Evolutionary conservation across 2,888 invertebrate species (phyloP), one percentile per base, ranked within the genome.

Genomic region (Anthophora plumipes): DNA sequence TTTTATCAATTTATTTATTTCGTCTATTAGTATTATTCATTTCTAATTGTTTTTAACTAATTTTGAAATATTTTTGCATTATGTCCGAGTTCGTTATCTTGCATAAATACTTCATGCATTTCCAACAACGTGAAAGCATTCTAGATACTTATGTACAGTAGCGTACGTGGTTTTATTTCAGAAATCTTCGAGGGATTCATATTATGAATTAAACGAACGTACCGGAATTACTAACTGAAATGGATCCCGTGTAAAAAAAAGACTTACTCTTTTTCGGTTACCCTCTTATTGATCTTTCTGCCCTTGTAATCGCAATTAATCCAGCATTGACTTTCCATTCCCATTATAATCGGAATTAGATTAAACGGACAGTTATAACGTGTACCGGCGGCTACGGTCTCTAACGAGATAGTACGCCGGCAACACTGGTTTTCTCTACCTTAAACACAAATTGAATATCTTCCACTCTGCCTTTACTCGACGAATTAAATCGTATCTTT

Each of bases 221-320:
- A 81, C 76, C 48, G 77, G 31, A 64, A 64, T 55, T 66, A 59
- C 43, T n/a, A 61, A 17, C 25, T 9, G 55, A 22, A 17, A 14
- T 14, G 31, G 4, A 8, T 41, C 31, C 25, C 50, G 20, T 25
- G n/a, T 39, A 69, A 52, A 70, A 67, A 57, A n/a, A n/a, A n/a
- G n/a, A n/a, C n/a, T 83, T 81, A 67, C 68, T 67, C 25, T n/a
- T 17, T 55, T 60, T 54, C 43, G n/a, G 14, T 41, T 12, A 31
- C 11, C 37, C 11, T n/a, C 31, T 9, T 57, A 60, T 66, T 76
- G 72, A 31, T 75, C 77, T 80, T n/a, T 85, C 74, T 68, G 78
- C 77, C 82, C 77, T 77, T 63, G 60, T 85, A 83, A 80, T 87
- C 85, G 83, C 86, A 83, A 85, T 89, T 88, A 87, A 83, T 84